Conservation (phyloP, 2,888 invertebrate species). For the Drosophila macrospina region DNA sequence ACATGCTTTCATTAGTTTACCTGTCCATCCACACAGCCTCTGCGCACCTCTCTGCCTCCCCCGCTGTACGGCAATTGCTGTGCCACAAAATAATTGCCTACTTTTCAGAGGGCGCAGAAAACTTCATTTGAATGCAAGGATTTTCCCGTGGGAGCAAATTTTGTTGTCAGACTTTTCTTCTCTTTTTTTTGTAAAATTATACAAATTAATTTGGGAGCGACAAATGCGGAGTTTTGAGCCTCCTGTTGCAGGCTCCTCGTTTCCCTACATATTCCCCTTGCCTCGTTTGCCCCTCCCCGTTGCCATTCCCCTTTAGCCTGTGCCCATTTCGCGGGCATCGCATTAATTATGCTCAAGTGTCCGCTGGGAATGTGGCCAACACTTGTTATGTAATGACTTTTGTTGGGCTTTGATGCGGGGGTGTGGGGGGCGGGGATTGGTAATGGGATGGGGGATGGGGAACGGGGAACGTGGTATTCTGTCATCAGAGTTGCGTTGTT, state of each 20-base stretch:
- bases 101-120: slow-evolving; percentile 53
- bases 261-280: background rate
- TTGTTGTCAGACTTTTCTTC: slow-evolving; percentile 23
- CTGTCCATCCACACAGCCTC: slow-evolving; percentile 1
- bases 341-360: slow-evolving; percentile 82
- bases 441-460: background rate
- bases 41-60: background rate
- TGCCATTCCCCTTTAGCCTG: slow-evolving; percentile 16
- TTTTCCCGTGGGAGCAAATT: slow-evolving; percentile 51
- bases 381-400: slow-evolving; percentile 81
- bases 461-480: slow-evolving; percentile 20
- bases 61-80: slow-evolving; percentile 27
- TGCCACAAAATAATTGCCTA: slow-evolving; percentile 75
- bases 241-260: slow-evolving; percentile 13
- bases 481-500: slow-evolving; percentile 57
- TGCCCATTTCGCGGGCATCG: slow-evolving; percentile 62
- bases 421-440: background rate
- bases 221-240: slow-evolving; percentile 63
- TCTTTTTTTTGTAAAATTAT: slow-evolving; percentile 61
- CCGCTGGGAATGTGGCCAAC: slow-evolving; percentile 80
- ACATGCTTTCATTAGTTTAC: slow-evolving; percentile 24
- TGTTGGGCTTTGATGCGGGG: slow-evolving; percentile 40
- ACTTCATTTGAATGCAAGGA: slow-evolving; percentile 66
- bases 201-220: slow-evolving; percentile 80
- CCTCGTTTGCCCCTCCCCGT: slow-evolving; percentile 7